Conservation (phyloP, 2,888 invertebrate genomes). For the Chrysolina haemoptera region DNA sequence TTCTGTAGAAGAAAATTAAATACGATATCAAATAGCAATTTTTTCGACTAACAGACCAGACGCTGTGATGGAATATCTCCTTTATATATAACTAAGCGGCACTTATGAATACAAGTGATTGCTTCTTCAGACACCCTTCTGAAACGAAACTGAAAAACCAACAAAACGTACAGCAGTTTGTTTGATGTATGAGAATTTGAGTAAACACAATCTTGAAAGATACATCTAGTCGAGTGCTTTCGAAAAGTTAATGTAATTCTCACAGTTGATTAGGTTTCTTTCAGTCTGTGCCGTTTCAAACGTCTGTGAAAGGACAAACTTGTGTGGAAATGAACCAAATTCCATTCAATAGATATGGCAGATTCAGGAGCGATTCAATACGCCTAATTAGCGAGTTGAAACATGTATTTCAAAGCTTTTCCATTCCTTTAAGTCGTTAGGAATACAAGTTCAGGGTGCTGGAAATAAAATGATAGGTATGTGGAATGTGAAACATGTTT, state of each 20-base stretch:
- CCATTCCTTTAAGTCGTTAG: not conserved
- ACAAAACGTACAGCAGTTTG: not conserved
- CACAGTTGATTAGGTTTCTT: conserved; percentile 9
- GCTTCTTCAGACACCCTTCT: not conserved
- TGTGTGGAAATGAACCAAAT: not conserved
- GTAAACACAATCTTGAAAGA: conserved; percentile 12
- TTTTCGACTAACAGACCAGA: too few species aligned
- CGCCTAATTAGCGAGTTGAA: conserved; percentile 4
- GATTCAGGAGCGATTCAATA: conserved; percentile 6
- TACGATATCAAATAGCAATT: too few species aligned
- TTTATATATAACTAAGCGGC: too few species aligned
- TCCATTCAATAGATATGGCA: not conserved
- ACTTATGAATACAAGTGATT: not conserved
- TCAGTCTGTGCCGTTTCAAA: not conserved
- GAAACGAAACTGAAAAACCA: not conserved
- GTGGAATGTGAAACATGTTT: too few species aligned
- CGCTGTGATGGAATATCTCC: too few species aligned
- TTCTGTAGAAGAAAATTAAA: too few species aligned
- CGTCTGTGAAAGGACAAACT: not conserved
- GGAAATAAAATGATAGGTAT: too few species aligned
- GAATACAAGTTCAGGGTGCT: too few species aligned
- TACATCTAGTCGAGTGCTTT: conserved; percentile 5
- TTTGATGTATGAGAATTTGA: not conserved
- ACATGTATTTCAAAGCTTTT: not conserved
- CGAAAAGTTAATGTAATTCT: conserved; percentile 7